Conservation (phyloP, 1,140 invertebrate species). For the Temnothorax nylanderi region DNA sequence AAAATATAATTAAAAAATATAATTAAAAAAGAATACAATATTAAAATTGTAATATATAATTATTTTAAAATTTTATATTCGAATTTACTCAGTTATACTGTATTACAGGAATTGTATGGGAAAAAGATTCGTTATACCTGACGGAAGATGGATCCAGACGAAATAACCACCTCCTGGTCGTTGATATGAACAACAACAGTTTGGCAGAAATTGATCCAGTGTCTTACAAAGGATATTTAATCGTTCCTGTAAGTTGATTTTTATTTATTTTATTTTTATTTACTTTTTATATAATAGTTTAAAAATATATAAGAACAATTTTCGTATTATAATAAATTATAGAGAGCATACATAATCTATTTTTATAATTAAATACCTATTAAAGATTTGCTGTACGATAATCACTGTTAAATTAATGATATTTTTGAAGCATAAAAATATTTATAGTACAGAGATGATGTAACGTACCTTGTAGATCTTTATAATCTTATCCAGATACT, state of each 20-base stretch:
- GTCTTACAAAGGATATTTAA: constrained; percentile 82
- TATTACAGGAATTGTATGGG: background rate
- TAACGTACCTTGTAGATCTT: constrained; percentile 82
- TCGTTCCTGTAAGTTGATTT: constrained; percentile 78
- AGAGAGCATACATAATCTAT: background rate
- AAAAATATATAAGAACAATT: background rate
- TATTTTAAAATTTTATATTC: background rate
- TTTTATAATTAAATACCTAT: background rate
- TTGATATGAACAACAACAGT: constrained; percentile 84
- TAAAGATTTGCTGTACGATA: background rate
- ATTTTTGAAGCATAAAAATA: background rate
- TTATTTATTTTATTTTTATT: constrained; percentile 6
- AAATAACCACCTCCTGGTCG: constrained; percentile 87
- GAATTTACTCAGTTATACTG: background rate
- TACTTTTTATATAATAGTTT: constrained; percentile 5
- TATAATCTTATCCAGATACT: constrained; percentile 83
- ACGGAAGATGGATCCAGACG: constrained; percentile 86
- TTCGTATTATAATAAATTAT: constrained; percentile 16
- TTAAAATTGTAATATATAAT: background rate
- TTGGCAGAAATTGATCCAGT: constrained; percentile 83
- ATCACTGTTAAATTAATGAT: background rate
- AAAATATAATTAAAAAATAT: background rate
- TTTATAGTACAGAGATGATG: constrained; percentile 7
- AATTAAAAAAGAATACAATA: background rate
- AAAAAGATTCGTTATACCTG: constrained; percentile 64